Conservation (phyloP, 2,113 vertebrate genomes). For the Craseonycteris thonglongyai region DNA sequence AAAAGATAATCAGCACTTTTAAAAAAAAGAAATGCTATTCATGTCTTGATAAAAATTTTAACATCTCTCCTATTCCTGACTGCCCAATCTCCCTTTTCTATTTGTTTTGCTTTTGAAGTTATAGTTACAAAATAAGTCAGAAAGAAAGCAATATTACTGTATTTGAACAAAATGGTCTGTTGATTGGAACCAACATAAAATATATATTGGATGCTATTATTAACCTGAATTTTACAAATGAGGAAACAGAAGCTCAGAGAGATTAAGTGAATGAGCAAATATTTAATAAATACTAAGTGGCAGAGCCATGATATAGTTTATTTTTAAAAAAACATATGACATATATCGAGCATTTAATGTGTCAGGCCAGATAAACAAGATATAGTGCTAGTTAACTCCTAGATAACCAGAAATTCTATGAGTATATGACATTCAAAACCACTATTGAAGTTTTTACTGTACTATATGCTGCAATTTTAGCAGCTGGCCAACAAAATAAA, state of each 20-base stretch:
- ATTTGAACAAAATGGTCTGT: not conserved
- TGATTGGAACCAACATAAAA: not conserved
- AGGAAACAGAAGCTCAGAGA: not conserved
- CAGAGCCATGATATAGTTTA: not conserved
- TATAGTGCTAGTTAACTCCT: not conserved
- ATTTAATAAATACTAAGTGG: slow-evolving; percentile 10
- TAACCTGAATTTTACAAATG: not conserved
- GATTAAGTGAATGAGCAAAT: not conserved
- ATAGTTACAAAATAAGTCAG: not conserved
- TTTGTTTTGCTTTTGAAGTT: not conserved
- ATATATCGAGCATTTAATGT: slow-evolving; percentile 8
- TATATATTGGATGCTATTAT: not conserved
- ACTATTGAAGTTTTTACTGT: not conserved
- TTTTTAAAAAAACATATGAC: not conserved
- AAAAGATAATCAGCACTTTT: not conserved
- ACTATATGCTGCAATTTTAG: not conserved
- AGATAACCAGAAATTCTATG: slow-evolving; percentile 10
- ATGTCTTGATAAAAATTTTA: not conserved
- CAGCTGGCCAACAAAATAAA: not conserved
- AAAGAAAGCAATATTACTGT: not conserved
- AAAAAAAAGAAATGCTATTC: not conserved
- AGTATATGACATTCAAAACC: not conserved
- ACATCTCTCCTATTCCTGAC: not conserved
- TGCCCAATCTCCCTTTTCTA: not conserved
- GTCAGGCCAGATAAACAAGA: not conserved